A percentile compares a stretch with the other conserved stretches of the same genome.
Evolutionary conservation across 2,113 vertebrate genomes (phyloP).

Genomic region (Fukomys damarensis): DNA sequence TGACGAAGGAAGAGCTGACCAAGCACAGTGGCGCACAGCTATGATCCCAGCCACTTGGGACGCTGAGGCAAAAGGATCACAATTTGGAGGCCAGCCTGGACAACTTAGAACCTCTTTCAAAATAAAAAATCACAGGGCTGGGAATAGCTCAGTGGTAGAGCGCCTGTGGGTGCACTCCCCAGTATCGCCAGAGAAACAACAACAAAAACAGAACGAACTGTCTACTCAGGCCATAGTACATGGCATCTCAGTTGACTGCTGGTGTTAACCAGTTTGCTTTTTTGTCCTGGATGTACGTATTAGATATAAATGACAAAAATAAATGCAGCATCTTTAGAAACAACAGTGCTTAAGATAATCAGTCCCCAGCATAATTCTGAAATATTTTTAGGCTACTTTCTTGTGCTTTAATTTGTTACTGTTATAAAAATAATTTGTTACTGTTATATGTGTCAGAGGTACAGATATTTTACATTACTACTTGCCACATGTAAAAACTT

Average conservation of each 20-base stretch:
- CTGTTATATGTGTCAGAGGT: neutral
- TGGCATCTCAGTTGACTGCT: neutral
- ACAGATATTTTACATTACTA: neutral
- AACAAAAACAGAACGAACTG: neutral
- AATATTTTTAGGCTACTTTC: neutral
- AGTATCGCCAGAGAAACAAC: neutral
- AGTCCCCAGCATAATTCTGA: neutral
- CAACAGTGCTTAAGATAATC: neutral
- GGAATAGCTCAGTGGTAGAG: neutral
- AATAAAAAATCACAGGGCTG: too few species aligned
- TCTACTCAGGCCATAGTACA: accelerated
- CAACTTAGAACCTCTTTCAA: neutral
- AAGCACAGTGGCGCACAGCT: neutral
- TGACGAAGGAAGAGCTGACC: neutral
- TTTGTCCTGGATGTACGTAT: neutral
- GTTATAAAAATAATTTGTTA: constrained; percentile 15
- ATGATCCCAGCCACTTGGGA: neutral
- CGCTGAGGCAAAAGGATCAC: neutral
- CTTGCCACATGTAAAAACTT: neutral
- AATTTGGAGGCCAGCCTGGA: neutral
- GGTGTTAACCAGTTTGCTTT: neutral
- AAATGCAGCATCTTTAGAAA: neutral
- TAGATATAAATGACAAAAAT: neutral
- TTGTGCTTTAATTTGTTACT: constrained; percentile 1
- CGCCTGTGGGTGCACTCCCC: neutral